Evolutionary conservation across 30 jellyfish, hydroid and myxozoan species (phyloP), one percentile per base, ranked within the genome.

Genomic region (Hydractinia symbiolongicarpus): DNA sequence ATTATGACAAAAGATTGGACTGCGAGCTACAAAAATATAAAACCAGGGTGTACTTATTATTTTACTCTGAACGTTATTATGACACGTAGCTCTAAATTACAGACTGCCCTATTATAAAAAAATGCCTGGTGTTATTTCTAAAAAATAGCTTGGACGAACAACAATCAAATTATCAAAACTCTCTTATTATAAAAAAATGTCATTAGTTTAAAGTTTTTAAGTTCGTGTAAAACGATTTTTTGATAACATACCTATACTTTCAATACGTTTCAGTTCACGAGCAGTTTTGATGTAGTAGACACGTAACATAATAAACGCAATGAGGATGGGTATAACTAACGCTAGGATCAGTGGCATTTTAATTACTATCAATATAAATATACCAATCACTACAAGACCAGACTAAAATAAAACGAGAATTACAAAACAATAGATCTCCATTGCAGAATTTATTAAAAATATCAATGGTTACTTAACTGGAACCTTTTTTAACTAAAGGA

Each of bases 1-100:
- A n/a, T n/a, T n/a, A 50, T 90, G 95, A 56, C 97, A 95, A 82
- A 90, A 90, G 19, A 90, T 67, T 9, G 97, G 97, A 66, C 97
- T 90, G 53, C 97, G 78, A 17, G 86, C 97, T 90, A 83, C 4
- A 70, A 55, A 7, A 55, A 79, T 19, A 67, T 67, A 49, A 50
- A 57, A 5, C 16, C 5, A 62, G 9, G 5, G 7, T 6, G 30
- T 62, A 9, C n/a, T n/a, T n/a, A n/a, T n/a, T n/a, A n/a, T n/a
- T n/a, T n/a, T n/a, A n/a, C n/a, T n/a, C n/a, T n/a, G n/a, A n/a
- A n/a, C n/a, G n/a, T 30, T 30, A 30, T 30, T 2, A 51, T 90
- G 95, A 57, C 97, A 95, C 44, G 2, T 2, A 30, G 44, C 44
- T 30, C 44, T 30, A 30, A 30, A 30, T 30, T n/a, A n/a, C 44